phyloP scores from a whole-genome alignment of 2,888 invertebrate genomes.

The Cantharis nigra region DNA sequence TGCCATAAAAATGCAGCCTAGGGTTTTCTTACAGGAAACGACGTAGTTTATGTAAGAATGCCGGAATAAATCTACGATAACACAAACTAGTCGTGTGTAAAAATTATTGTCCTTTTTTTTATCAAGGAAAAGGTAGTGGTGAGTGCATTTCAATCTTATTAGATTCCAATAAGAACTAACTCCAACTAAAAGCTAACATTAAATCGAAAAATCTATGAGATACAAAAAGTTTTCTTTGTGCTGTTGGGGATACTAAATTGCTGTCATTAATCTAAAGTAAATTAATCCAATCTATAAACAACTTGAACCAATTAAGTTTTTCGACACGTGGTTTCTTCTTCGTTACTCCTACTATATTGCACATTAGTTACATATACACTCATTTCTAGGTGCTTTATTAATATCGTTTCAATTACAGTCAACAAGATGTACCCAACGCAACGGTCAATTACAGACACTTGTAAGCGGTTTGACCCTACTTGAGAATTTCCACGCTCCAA shows the following conservation, averaged over 20 bases:
- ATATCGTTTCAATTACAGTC: slow-evolving; percentile 19
- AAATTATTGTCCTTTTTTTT: not conserved
- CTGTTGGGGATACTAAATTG: not conserved
- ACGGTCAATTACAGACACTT: slow-evolving; percentile 21
- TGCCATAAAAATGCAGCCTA: not conserved
- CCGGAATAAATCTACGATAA: not conserved
- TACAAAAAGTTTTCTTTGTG: not conserved
- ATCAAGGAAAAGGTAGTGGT: not conserved
- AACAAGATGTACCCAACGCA: slow-evolving; percentile 18
- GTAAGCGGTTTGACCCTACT: slow-evolving; percentile 17
- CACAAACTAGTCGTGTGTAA: not conserved
- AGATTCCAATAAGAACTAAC: not conserved
- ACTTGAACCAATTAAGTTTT: not conserved
- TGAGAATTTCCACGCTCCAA: slow-evolving; percentile 2
- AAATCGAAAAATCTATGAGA: not conserved
- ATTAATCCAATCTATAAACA: not conserved
- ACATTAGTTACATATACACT: not conserved
- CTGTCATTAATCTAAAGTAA: not conserved
- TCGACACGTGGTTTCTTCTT: not conserved
- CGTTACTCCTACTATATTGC: not conserved
- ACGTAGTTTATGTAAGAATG: not conserved
- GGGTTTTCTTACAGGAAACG: not conserved
- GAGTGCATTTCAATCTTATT: not conserved
- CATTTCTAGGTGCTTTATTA: not conserved
- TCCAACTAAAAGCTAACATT: not conserved